Conservation (phyloP, 2,888 invertebrate genomes). For the Hymenopus coronatus region DNA sequence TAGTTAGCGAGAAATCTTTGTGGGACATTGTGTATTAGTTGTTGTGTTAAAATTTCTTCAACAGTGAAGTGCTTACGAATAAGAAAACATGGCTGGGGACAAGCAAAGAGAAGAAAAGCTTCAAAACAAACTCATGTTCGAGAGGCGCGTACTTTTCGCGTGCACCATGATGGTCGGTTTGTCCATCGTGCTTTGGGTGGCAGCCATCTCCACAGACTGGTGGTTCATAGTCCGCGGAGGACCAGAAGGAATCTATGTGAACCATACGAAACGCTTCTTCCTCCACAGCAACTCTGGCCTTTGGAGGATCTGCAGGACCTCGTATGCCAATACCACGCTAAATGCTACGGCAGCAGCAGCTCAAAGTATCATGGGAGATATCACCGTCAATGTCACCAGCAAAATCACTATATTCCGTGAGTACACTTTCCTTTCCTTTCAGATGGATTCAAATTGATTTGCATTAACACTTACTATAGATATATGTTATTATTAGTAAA, state of each 20-base stretch:
- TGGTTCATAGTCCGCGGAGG: constrained; percentile 60
- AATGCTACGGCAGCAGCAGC: background rate
- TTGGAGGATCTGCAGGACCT: constrained; percentile 60
- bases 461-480: too few relatives aligned
- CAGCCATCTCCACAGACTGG: constrained; percentile 69
- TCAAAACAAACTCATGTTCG: constrained; percentile 60
- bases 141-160: constrained; percentile 67
- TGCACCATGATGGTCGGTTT: constrained; percentile 66
- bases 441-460: too few relatives aligned
- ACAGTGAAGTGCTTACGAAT: background rate
- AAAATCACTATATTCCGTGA: constrained; percentile 32
- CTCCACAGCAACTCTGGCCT: constrained; percentile 68
- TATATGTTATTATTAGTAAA: too few relatives aligned
- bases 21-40: background rate
- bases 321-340: constrained; percentile 23
- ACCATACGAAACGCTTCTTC: constrained; percentile 54
- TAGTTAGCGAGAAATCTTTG: background rate
- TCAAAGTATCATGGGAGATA: background rate
- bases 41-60: background rate
- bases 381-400: constrained; percentile 26
- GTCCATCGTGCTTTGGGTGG: constrained; percentile 66
- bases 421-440: background rate
- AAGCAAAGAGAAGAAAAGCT: constrained; percentile 26
- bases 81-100: constrained; percentile 15
- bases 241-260: constrained; percentile 51